Conservation (phyloP, 2,113 vertebrate genomes). For the Dissostichus mawsoni region DNA sequence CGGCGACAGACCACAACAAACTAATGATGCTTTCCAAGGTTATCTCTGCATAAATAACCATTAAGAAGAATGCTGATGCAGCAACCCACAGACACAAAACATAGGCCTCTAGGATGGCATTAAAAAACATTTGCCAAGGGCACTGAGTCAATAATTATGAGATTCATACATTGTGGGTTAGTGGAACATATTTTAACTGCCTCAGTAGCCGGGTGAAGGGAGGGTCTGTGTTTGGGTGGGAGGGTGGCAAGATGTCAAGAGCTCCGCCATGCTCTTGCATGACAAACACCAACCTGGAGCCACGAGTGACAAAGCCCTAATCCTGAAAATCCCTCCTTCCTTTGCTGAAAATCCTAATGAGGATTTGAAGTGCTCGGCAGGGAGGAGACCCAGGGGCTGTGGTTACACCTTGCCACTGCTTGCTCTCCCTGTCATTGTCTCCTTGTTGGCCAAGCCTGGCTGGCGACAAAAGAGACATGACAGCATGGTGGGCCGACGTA, state of each 20-base stretch:
- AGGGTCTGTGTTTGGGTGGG: constrained; percentile 53
- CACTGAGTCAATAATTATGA: constrained; percentile 44
- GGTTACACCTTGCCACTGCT: constrained; percentile 83
- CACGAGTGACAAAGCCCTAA: constrained; percentile 86
- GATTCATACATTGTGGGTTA: constrained; percentile 47
- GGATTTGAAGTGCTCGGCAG: constrained; percentile 81
- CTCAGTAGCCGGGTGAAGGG: constrained; percentile 51
- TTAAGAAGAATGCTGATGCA: constrained; percentile 68
- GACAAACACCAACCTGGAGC: constrained; percentile 85
- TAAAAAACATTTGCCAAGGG: constrained; percentile 51
- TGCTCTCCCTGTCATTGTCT: constrained; percentile 80
- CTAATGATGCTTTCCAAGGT: constrained; percentile 76
- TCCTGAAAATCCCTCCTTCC: constrained; percentile 82
- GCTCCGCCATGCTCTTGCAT: constrained; percentile 78
- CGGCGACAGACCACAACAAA: constrained; percentile 69
- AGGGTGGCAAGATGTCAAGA: constrained; percentile 77
- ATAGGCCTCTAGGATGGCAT: constrained; percentile 23
- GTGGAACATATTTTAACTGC: constrained; percentile 44
- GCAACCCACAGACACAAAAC: constrained; percentile 48
- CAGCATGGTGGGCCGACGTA: constrained; percentile 77
- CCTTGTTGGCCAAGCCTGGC: constrained; percentile 81
- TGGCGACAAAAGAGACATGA: constrained; percentile 82
- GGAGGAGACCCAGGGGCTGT: constrained; percentile 71
- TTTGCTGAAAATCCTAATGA: constrained; percentile 86
- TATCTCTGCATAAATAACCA: constrained; percentile 73